phyloP scores from a whole-genome alignment of 2,888 invertebrate species.

The Heliothis peltigera region DNA sequence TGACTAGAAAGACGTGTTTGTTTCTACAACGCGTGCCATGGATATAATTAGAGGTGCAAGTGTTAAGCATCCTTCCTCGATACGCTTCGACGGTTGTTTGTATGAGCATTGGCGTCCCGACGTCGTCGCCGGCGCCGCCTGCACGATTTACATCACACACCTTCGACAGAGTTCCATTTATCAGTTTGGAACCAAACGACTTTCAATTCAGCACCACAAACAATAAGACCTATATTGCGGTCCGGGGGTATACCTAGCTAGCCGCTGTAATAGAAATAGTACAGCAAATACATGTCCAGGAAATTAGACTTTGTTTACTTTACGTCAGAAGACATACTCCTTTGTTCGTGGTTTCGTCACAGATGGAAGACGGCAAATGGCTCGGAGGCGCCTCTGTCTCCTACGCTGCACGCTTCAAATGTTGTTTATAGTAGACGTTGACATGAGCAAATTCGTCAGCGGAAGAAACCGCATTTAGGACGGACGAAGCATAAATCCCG shows the following conservation, averaged over 20 bases:
- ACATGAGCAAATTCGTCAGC: conserved; percentile 87
- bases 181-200: conserved; percentile 50
- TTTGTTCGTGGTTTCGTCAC: conserved; percentile 80
- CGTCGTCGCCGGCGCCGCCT: conserved; percentile 87
- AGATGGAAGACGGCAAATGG: conserved; percentile 80
- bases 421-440: conserved; percentile 79
- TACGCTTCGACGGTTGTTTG: conserved; percentile 84
- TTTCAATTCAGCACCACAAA: conserved; percentile 46
- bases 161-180: conserved; percentile 68
- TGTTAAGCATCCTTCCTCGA: conserved; percentile 88
- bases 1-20: conserved; percentile 77
- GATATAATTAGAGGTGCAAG: conserved; percentile 88
- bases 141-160: conserved; percentile 76
- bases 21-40: conserved; percentile 80
- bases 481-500: conserved; percentile 84
- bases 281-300: conserved; percentile 79
- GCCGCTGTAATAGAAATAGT: conserved; percentile 43
- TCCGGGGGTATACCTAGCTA: conserved; percentile 8
- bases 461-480: conserved; percentile 88
- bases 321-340: conserved; percentile 84
- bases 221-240: conserved; percentile 60
- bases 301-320: conserved; percentile 88
- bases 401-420: conserved; percentile 72
- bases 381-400: conserved; percentile 79
- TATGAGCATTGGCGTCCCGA: conserved; percentile 81